These are phyloP conservation scores for Lucilia cuprina DNA, from an alignment of 1,140 invertebrate species.

Conservation along the genomic window DNA sequence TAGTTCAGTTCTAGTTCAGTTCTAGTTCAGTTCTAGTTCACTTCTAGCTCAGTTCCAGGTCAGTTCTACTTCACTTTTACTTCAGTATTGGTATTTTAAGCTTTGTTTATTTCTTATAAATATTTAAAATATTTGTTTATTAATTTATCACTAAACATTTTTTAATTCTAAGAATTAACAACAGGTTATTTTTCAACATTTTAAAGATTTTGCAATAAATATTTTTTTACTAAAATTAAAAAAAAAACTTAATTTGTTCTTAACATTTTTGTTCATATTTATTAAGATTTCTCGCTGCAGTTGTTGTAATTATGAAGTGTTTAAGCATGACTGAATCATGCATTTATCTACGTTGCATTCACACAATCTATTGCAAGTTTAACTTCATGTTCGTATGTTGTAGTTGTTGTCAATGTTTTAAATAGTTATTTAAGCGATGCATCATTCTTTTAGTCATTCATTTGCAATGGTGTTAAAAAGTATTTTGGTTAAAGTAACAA, in stretches of 20 bases:
- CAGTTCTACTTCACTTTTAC: no score
- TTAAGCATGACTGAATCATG: constrained; percentile 6
- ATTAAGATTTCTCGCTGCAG: background rate
- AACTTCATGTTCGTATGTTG: background rate
- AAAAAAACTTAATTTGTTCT: background rate
- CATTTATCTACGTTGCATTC: background rate
- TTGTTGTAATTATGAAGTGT: constrained; percentile 3
- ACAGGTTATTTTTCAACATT: background rate
- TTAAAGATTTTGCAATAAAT: background rate
- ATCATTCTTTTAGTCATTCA: constrained; percentile 3
- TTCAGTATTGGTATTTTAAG: no score
- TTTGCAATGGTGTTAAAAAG: background rate
- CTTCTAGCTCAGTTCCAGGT: no score
- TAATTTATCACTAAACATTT: background rate
- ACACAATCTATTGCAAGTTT: background rate
- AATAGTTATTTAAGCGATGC: background rate
- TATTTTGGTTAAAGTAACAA: background rate
- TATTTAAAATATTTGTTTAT: background rate
- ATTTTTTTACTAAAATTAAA: background rate
- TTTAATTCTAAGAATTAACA: background rate
- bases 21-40: no score
- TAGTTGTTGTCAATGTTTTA: background rate
- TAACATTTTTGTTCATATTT: background rate
- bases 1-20: no score
- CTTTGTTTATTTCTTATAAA: background rate